Evolutionary conservation across 2,888 invertebrate species (phyloP), one percentile per base, ranked within the genome.

Genomic region (Habrosyne pyritoides): DNA sequence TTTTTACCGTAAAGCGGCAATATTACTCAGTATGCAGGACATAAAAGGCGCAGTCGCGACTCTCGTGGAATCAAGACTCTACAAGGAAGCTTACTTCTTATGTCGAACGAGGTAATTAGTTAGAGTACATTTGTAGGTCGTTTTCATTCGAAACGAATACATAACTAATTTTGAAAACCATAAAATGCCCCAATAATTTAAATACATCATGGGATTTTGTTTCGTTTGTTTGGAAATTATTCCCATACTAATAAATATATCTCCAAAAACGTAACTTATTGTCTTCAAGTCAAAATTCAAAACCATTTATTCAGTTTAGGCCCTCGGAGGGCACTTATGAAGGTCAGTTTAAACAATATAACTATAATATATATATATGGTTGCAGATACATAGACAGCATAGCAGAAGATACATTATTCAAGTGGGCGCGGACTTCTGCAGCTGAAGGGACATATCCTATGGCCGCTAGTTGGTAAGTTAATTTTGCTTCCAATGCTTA

Each of bases 1-100:
- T 0, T 63, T 74, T 52, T 85, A 71, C 76, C 79, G 85, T 62
- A 79, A 90, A 73, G 89, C 74, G 68, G 78, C 83, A 67, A 63
- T 86, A 73, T 59, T 91, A 86, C 79, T 95, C 49, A 91, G 89
- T 18, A 81, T 93, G 48, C 94, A 95, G 71, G 94, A 95, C 77
- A 84, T 94, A 18, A 84, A 87, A 48, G 91, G 91, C 56, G 95
- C 95, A 0, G 87, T 95, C 10, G 73, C 86, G 0, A 75, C 86
- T 26, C 86, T 95, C 8, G 68, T 80, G 1, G 84, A 87, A 2
- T 83, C 82, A 2, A 77, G 80, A 8, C 79, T 94, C 58, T 94
- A 73, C 70, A 91, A 88, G 64, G 95, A 95, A 76, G 95, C 95
- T 1, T 88, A 87, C 66, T 47, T 86, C 2, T 57, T 88, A 22